Conservation (phyloP, 2,888 invertebrate genomes). For the Melinaea marsaeus region DNA sequence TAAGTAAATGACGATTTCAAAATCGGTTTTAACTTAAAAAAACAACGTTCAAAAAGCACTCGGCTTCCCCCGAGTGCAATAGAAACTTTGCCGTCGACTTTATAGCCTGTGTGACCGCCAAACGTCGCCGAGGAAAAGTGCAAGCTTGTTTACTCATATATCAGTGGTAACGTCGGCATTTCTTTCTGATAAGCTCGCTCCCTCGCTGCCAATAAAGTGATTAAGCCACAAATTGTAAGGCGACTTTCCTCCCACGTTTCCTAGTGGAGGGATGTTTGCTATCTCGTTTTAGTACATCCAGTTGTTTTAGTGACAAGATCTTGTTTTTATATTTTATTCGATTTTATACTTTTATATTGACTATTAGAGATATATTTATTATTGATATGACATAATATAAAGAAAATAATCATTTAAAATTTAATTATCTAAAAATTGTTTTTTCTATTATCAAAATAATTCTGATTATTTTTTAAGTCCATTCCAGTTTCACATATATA, state of each 20-base stretch:
- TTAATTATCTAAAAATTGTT: too few species aligned
- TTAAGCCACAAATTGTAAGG: slow-evolving; percentile 76
- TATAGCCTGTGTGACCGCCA: slow-evolving; percentile 73
- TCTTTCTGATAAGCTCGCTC: slow-evolving; percentile 72
- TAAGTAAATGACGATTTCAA: slow-evolving; percentile 48
- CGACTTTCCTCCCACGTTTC: slow-evolving; percentile 36
- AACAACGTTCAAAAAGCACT: slow-evolving; percentile 50
- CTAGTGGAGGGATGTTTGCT: slow-evolving; percentile 13
- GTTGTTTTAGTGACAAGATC: slow-evolving; percentile 1
- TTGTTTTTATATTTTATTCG: neutral
- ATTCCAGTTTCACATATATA: neutral
- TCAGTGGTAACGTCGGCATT: slow-evolving; percentile 65
- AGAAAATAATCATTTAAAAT: too few species aligned
- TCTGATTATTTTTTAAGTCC: neutral
- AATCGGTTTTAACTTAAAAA: slow-evolving; percentile 39
- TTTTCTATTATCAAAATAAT: too few species aligned
- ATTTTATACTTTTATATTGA: too few species aligned
- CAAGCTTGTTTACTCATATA: slow-evolving; percentile 76
- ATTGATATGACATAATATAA: too few species aligned
- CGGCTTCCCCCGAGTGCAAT: slow-evolving; percentile 58
- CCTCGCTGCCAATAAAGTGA: slow-evolving; percentile 77
- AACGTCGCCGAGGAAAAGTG: slow-evolving; percentile 70
- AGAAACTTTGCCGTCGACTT: slow-evolving; percentile 67
- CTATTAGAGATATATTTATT: too few species aligned
- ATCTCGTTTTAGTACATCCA: neutral